A percentile compares a stretch with the other conserved stretches of the same genome.
Evolutionary conservation across 37 sponge, comb jelly and placozoan genomes (phyloP).

Genomic region (Spongia lamella): DNA sequence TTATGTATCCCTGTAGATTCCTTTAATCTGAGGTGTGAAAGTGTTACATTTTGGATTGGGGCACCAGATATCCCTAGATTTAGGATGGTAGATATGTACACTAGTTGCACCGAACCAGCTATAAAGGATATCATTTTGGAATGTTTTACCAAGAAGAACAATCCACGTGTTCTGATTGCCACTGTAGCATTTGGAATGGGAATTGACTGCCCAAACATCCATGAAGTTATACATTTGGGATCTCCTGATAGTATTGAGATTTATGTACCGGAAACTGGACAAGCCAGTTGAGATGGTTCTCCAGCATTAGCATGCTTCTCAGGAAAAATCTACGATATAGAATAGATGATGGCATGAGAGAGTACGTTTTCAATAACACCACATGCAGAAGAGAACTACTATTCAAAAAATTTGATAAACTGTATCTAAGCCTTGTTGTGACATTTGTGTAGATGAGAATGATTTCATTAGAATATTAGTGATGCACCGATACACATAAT

Average conservation of each 20-base stretch:
- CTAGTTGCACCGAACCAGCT: conserved; percentile 27
- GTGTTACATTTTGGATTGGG: no score
- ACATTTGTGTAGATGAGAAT: no score
- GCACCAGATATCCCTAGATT: conserved; percentile 42
- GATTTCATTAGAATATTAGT: no score
- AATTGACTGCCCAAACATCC: conserved; percentile 34
- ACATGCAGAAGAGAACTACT: conserved; percentile 19
- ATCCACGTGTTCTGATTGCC: conserved; percentile 34
- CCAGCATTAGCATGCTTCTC: conserved; percentile 17
- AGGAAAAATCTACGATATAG: not conserved
- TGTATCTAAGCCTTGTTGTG: no score
- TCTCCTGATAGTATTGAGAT: conserved; percentile 22
- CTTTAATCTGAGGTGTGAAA: no score
- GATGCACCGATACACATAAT: no score
- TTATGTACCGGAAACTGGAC: conserved; percentile 44
- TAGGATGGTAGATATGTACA: conserved; percentile 58
- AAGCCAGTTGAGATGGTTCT: conserved; percentile 24
- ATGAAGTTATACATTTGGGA: conserved; percentile 33
- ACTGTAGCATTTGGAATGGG: conserved; percentile 61
- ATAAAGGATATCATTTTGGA: conserved; percentile 18
- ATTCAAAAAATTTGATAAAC: conserved; percentile 17
- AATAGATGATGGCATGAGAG: conserved; percentile 6
- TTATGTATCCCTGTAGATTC: no score
- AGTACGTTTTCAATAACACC: conserved; percentile 3
- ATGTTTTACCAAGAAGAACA: conserved; percentile 10